These are phyloP conservation scores for Cerceris ruficornis DNA, from an alignment of 2,888 invertebrate species.

Conservation along the genomic window DNA sequence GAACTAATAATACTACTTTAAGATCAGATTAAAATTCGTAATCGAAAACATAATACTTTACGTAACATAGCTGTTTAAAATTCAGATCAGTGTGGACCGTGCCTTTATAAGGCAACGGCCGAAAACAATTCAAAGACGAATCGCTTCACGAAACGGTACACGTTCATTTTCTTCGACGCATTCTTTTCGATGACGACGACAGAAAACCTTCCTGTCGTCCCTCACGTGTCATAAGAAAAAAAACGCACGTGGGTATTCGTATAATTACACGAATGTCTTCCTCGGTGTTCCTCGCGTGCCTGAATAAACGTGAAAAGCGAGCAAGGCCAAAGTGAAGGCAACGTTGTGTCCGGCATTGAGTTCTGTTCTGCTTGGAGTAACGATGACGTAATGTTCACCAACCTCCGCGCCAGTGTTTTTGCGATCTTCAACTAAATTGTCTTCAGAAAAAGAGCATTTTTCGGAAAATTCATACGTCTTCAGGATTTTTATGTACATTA, in stretches of 20 bases:
- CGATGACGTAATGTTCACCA: slow-evolving; percentile 32
- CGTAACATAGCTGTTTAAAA: too few relatives aligned
- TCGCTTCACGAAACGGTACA: too few relatives aligned
- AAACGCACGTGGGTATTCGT: slow-evolving; percentile 22
- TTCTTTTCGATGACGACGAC: background rate
- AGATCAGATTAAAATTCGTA: too few relatives aligned
- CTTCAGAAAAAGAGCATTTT: too few relatives aligned
- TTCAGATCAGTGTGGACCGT: too few relatives aligned
- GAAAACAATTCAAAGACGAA: too few relatives aligned
- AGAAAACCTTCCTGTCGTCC: background rate
- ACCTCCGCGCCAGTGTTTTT: background rate
- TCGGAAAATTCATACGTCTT: too few relatives aligned
- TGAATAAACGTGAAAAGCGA: slow-evolving; percentile 48
- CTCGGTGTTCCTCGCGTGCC: background rate
- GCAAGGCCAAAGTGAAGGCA: slow-evolving; percentile 61
- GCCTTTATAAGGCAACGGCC: too few relatives aligned
- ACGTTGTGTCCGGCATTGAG: slow-evolving; percentile 34
- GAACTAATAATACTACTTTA: background rate
- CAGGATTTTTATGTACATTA: too few relatives aligned
- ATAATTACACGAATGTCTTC: slow-evolving; percentile 15
- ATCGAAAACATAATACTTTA: too few relatives aligned
- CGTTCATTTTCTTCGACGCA: too few relatives aligned
- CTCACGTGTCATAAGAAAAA: background rate
- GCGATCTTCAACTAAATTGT: background rate
- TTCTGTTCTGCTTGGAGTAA: slow-evolving; percentile 7